phyloP scores from a whole-genome alignment of 1,140 invertebrate species.

The Zaprionus ornatus region DNA sequence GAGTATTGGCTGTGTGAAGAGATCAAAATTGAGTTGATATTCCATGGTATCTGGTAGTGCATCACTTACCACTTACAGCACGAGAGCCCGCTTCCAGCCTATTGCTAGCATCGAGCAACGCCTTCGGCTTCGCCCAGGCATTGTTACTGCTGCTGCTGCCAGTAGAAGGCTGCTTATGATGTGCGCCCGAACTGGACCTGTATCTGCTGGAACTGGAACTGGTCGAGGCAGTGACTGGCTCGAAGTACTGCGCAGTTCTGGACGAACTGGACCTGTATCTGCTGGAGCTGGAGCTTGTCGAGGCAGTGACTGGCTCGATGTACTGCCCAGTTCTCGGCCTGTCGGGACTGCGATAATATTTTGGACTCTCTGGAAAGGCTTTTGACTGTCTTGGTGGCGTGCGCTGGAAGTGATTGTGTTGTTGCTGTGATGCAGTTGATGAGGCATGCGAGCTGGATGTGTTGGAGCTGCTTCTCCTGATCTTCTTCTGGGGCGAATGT shows the following conservation, averaged over 20 bases:
- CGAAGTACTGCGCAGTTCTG: background rate
- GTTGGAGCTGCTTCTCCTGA: background rate
- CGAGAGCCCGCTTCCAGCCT: background rate
- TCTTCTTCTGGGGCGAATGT: background rate
- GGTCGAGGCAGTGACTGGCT: background rate
- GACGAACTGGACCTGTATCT: background rate
- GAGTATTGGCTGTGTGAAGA: constrained; percentile 46
- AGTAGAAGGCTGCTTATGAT: background rate
- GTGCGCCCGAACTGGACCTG: background rate
- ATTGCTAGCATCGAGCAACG: constrained; percentile 62
- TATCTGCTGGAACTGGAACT: background rate
- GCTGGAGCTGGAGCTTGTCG: background rate
- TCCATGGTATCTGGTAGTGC: background rate
- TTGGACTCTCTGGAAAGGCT: background rate
- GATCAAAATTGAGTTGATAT: background rate
- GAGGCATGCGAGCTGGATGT: background rate
- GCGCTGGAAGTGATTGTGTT: background rate
- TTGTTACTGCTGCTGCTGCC: background rate
- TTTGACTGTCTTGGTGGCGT: background rate
- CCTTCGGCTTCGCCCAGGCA: constrained; percentile 62
- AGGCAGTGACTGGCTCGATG: background rate
- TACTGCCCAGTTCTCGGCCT: background rate
- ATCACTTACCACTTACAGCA: constrained; percentile 46
- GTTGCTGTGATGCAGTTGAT: background rate
- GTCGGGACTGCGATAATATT: background rate